Evolutionary conservation across 2,888 invertebrate species (phyloP).

Genomic region (Limnephilus auricula): DNA sequence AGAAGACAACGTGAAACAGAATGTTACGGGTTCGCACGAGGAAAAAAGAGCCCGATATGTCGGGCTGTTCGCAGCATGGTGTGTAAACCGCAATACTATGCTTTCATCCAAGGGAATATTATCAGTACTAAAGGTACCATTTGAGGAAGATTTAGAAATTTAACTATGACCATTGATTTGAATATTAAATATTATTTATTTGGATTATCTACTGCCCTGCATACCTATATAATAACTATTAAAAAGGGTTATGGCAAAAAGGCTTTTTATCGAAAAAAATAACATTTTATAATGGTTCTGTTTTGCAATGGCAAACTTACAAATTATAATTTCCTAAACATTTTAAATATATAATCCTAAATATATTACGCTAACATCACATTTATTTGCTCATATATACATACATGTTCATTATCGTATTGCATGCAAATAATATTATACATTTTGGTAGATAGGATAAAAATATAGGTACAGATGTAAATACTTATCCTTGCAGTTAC

Average conservation of each 20-base stretch:
- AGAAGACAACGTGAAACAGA: no score
- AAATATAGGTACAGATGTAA: neutral
- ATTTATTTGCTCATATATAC: conserved; percentile 36
- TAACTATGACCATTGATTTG: neutral
- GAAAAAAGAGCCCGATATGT: no score
- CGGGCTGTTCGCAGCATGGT: no score
- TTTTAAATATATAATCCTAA: no score
- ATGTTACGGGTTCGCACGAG: no score
- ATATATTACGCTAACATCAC: conserved; percentile 31
- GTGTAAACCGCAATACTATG: no score
- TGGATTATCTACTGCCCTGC: neutral
- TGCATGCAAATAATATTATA: neutral
- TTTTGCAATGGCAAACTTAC: neutral
- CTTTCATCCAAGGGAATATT: neutral
- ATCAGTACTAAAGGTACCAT: neutral
- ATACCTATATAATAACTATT: neutral
- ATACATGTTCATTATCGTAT: neutral
- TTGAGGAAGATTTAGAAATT: neutral
- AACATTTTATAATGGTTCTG: neutral
- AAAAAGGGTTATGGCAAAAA: neutral
- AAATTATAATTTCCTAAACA: neutral
- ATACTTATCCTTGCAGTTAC: neutral
- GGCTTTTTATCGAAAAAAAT: neutral
- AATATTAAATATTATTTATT: conserved; percentile 40
- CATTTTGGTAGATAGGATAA: conserved; percentile 3